Percentiles rank a stretch among this genome's conserved stretches.
Evolutionary conservation across 2,797 vertebrate genomes (phyloP).

Genomic region (Myiothlypis coronata): DNA sequence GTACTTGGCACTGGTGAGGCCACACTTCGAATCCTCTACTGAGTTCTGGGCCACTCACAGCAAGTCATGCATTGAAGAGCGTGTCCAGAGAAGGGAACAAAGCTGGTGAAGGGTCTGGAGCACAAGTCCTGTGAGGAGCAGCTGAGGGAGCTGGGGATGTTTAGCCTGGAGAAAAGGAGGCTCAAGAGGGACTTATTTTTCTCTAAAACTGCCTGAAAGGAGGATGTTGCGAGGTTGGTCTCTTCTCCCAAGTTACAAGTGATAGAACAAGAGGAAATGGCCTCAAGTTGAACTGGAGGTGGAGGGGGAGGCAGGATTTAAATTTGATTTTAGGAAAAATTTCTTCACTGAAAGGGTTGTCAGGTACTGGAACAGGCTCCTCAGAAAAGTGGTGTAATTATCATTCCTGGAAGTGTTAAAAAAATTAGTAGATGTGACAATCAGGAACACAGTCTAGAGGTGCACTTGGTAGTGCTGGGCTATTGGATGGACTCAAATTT

Average conservation of each 20-base stretch:
- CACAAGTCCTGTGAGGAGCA: background rate
- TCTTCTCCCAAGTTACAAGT: background rate
- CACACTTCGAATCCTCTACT: accelerated
- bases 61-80: background rate
- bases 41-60: background rate
- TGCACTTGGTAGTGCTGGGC: background rate
- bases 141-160: background rate
- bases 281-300: accelerated
- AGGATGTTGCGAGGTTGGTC: accelerated
- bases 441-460: too few relatives aligned
- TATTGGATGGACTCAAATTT: background rate
- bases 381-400: background rate
- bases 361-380: background rate
- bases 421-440: background rate
- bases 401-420: background rate
- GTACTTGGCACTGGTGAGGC: background rate
- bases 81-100: accelerated
- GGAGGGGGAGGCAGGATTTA: accelerated
- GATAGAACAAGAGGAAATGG: background rate
- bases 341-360: background rate
- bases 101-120: background rate
- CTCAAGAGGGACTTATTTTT: background rate
- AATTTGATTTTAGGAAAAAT: background rate
- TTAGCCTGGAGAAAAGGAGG: background rate
- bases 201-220: background rate